Evolutionary conservation across 2,113 vertebrate genomes (phyloP).

Genomic region (Atlantisia rogersi): DNA sequence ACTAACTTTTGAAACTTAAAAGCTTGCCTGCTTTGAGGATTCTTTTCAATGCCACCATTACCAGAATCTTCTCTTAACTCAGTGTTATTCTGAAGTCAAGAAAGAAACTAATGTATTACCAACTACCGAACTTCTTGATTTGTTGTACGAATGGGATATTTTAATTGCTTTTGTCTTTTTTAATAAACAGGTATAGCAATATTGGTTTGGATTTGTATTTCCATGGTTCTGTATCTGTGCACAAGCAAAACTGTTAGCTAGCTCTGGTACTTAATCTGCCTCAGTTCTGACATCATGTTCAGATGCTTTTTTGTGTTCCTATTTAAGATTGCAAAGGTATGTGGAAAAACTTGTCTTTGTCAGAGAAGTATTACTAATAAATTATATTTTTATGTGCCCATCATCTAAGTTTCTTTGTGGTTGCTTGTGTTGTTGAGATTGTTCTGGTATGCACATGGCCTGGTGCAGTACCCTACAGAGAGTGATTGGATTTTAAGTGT

Average conservation of each 20-base stretch:
- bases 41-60: background rate
- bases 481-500: rapidly evolving
- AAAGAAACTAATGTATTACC: background rate
- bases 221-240: background rate
- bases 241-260: background rate
- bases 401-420: background rate
- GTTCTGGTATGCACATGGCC: background rate
- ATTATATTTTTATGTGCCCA: background rate
- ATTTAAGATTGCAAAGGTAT: background rate
- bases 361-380: background rate
- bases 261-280: background rate
- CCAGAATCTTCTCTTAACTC: background rate
- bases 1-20: background rate
- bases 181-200: background rate
- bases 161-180: background rate
- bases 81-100: background rate
- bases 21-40: background rate
- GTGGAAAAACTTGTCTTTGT: background rate
- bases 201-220: constrained; percentile 2
- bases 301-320: background rate
- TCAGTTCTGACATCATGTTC: background rate
- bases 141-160: background rate
- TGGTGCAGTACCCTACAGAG: background rate
- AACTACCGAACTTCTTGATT: background rate
- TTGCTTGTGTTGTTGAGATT: background rate